These are phyloP conservation scores for Nyctalus aviator DNA, from an alignment of 2,797 vertebrate genomes.

Conservation along the genomic window DNA sequence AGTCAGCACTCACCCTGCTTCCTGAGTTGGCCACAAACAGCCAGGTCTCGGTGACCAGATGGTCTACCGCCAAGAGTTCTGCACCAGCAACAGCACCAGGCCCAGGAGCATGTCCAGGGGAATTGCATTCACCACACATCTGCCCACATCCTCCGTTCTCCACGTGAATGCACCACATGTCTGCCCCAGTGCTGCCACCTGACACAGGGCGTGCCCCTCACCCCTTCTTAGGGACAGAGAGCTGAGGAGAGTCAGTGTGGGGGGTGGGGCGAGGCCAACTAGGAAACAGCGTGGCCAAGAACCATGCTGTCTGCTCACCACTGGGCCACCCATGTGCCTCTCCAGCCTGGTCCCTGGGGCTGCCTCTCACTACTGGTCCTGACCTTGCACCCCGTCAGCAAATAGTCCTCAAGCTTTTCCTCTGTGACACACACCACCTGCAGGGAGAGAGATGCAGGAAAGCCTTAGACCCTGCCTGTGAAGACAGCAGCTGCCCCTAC, in stretches of 20 bases:
- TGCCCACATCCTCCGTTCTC: neutral
- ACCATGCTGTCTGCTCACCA: neutral
- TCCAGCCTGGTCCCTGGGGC: neutral
- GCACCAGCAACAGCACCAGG: neutral
- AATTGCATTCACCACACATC: neutral
- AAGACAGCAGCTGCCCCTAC: neutral
- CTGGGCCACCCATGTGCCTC: neutral
- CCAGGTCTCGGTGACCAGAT: neutral
- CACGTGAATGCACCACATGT: neutral
- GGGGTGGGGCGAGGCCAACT: no score
- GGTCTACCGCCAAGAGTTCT: neutral
- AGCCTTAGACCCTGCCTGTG: neutral
- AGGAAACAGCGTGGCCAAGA: neutral
- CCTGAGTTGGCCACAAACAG: no score
- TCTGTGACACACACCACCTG: neutral
- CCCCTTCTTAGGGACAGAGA: neutral
- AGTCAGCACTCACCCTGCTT: neutral
- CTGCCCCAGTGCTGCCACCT: neutral
- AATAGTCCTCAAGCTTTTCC: neutral
- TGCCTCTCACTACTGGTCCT: neutral
- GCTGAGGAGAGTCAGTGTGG: neutral
- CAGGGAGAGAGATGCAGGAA: neutral
- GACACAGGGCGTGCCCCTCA: neutral
- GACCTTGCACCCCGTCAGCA: no score
- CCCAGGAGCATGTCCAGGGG: neutral